Base-by-base conservation (phyloP, 2,113 vertebrate species). In the Dascyllus trimaculatus region DNA sequence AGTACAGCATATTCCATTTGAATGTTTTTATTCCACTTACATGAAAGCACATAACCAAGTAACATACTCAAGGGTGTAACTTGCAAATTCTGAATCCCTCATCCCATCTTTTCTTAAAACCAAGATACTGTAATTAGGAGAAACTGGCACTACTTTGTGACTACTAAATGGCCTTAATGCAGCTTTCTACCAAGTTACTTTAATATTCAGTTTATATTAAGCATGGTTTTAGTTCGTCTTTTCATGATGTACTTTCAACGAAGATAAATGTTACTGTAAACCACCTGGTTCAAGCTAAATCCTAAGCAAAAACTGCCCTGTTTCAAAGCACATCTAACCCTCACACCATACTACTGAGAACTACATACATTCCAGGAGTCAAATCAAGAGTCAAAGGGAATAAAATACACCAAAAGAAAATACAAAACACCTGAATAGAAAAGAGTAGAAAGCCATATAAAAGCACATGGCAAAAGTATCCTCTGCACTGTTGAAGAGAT, bases 41-140 rank as follows among this genome's bases (percentile, higher is more conserved):
- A 95, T 93, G 93, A 94, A 94, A 93, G 89, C 91, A 94, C 93
- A 93, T 88, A 89, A 88, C 87, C 92, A 93, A 92, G 92, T 86
- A 91, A 92, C 86, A 78, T 89, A 93, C 83, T 89, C 84, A 74
- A 71, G 88, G 86, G 88, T 90, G 78, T 82, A 62, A 87, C 68
- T 84, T 69, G 81, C 75, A 82, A 83, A 65, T 82, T 69, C 57
- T 63, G 48, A 83, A 85, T 85, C 71, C 59, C 81, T 82, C 80
- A 81, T 83, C 84, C 86, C 84, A 70, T 63, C 24, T 1, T 9
- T 79, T 85, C 78, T 82, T 77, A 43, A 82, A 86, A 87, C 48
- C 73, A 78, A 88, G 65, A 75, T 53, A 74, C 59, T 78, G 76
- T 75, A 80, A 70, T 88, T 78, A 75, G 60, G 85, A 69, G 85